Evolutionary conservation across 2,113 vertebrate genomes (phyloP).

Genomic region (Lepidothrix coronata): DNA sequence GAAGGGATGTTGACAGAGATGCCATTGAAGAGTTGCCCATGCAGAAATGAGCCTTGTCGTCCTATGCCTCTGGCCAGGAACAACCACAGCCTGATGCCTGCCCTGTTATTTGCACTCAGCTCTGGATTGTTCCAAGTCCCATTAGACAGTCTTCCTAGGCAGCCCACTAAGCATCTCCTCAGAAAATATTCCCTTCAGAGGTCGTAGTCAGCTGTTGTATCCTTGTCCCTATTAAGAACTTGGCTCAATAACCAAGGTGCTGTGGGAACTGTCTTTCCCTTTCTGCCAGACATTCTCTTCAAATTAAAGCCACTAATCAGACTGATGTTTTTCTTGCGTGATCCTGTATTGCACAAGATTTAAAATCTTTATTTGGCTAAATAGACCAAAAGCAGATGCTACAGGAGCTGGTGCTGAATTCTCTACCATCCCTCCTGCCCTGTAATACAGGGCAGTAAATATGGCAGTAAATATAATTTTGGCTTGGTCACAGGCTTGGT

Average conservation of each 20-base stretch:
- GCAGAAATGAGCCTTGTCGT: background rate
- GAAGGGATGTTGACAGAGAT: background rate
- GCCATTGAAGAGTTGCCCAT: background rate
- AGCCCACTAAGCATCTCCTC: background rate
- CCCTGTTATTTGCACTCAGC: background rate
- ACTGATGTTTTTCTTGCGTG: background rate
- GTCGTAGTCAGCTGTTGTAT: background rate
- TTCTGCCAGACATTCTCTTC: background rate
- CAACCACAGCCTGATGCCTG: background rate
- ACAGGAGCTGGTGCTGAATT: background rate
- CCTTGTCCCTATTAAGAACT: background rate
- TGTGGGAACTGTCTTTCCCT: background rate
- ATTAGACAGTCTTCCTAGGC: background rate
- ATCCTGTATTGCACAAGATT: background rate
- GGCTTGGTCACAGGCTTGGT: background rate
- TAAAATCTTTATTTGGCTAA: background rate
- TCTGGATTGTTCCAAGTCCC: background rate
- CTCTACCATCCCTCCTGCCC: background rate
- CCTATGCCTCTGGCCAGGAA: background rate
- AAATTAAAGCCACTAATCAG: constrained; percentile 15
- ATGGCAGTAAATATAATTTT: background rate
- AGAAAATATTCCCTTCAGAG: background rate
- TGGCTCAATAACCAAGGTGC: background rate
- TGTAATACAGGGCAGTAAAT: background rate
- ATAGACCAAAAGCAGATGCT: background rate